A percentile compares a stretch with the other conserved stretches of the same genome.
phyloP scores from a whole-genome alignment of 1,140 invertebrate genomes.

The Ylistrum balloti region DNA sequence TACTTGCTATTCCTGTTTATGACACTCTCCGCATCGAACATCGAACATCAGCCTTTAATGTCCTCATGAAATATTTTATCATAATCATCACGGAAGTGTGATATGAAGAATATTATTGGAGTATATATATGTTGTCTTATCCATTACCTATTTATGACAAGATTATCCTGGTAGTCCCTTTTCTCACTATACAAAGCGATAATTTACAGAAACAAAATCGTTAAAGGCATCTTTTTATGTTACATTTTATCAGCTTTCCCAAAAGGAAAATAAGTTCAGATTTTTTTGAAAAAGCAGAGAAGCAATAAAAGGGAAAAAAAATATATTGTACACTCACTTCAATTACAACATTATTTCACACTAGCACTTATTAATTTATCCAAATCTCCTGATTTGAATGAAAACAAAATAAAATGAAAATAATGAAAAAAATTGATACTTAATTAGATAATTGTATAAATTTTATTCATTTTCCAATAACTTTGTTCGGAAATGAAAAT shows the following conservation, averaged over 20 bases:
- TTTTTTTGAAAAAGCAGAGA: too few relatives aligned
- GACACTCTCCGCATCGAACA: background rate
- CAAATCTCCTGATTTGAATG: background rate
- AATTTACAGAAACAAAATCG: constrained; percentile 23
- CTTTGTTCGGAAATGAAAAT: constrained; percentile 18
- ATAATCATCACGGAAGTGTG: background rate
- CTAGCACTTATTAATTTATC: background rate
- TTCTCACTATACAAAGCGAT: background rate
- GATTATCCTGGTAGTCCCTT: background rate
- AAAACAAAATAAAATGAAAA: background rate
- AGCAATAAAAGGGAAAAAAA: background rate
- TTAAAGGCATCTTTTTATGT: background rate
- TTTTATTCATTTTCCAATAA: constrained; percentile 24
- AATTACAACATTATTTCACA: background rate
- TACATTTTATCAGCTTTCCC: background rate
- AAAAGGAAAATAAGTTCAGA: background rate
- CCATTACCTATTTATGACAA: background rate
- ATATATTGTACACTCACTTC: background rate
- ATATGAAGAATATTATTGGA: constrained; percentile 31
- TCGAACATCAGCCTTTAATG: background rate
- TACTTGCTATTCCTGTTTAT: background rate
- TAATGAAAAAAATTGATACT: background rate
- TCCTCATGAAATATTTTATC: constrained; percentile 2
- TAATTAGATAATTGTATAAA: constrained; percentile 1
- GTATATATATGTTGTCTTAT: background rate